Base-by-base conservation (phyloP, 1,140 invertebrate species). In the Aculops lycopersici region DNA sequence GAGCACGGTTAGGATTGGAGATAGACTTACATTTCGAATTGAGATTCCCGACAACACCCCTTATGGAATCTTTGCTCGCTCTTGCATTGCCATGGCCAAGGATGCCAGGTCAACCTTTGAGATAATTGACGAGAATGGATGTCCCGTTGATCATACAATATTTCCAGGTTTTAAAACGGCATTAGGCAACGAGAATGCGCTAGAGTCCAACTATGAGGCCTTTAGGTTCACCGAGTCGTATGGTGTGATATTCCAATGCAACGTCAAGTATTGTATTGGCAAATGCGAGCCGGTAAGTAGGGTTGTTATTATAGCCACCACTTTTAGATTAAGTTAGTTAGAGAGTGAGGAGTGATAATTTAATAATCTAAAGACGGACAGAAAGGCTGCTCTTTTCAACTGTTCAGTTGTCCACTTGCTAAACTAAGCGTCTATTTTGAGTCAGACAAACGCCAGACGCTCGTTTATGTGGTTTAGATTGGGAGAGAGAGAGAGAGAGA, bases 151-250 rank as follows among this genome's bases (percentile, higher is more conserved):
- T 58, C 72, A 77, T 3, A 73, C 69, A 21, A 86, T 88, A 46
- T 88, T 88, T 65, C 81, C 81, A 3, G 72, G 40, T 15, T 54
- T 54, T 38, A n/a, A n/a, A n/a, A n/a, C n/a, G n/a, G n/a, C n/a
- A n/a, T 36, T 46, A 69, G 21, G 77, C 79, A 48, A 76, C 72
- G 37, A 79, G 74, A 57, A 53, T 53, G 77, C 79, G 1, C 57
- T 88, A 40, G 76, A 86, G 51, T 79, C 76, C 0, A 66, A 77
- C 37, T 88, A 86, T 52, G 81, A 88, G 59, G 81, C 81, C 1
- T 88, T 88, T 63, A 66, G 81, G 49, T 86, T 88, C 53, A 88
- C 81, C 0, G 81, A 88, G 54, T 86, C 79, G 17, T 88, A 86
- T 47, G 81, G 81, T 15, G 80, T 88, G 36, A 88, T 88, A 53